A percentile compares a stretch with the other conserved stretches of the same genome.
Conservation (phyloP, 2,113 vertebrate species). For the Syrmaticus mikado region DNA sequence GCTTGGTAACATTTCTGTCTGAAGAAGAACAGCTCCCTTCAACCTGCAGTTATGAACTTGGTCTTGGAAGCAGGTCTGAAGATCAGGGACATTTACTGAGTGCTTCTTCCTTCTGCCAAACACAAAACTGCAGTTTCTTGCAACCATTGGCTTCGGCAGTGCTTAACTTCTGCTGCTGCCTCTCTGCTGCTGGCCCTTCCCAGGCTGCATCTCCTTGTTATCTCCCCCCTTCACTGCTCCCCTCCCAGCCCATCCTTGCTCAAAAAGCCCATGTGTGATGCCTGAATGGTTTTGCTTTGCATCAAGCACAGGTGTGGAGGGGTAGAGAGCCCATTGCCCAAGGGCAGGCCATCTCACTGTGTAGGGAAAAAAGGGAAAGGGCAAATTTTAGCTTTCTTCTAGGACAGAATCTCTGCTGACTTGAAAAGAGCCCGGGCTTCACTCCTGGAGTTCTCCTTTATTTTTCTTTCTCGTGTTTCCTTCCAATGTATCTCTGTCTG, state of each 20-base stretch:
- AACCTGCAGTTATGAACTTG: neutral
- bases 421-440: neutral
- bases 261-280: neutral
- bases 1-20: neutral
- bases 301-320: neutral
- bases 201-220: neutral
- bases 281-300: neutral
- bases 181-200: neutral
- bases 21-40: neutral
- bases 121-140: neutral
- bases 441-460: neutral
- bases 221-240: neutral
- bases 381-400: neutral
- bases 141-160: neutral
- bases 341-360: neutral
- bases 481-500: conserved; percentile 21
- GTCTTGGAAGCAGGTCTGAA: neutral
- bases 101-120: neutral
- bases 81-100: neutral
- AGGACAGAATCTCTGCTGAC: neutral
- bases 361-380: neutral
- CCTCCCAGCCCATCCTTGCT: neutral
- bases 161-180: neutral
- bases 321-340: neutral
- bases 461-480: neutral